A percentile compares a stretch with the other conserved stretches of the same genome.
Evolutionary conservation across 2,797 vertebrate genomes (phyloP).

Genomic region (Trichosurus vulpecula): DNA sequence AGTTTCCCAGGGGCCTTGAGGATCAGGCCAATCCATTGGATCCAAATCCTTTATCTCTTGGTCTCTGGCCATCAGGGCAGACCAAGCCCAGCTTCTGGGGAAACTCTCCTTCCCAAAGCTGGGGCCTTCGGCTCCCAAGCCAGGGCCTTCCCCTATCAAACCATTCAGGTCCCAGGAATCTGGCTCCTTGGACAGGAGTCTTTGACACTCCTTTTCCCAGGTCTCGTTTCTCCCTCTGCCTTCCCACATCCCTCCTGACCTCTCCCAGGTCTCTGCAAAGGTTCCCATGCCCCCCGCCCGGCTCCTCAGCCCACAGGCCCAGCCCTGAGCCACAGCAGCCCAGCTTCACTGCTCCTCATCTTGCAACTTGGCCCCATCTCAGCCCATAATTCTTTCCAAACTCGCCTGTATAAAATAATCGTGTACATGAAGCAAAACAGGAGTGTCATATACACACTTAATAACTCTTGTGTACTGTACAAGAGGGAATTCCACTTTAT

Average conservation of each 20-base stretch:
- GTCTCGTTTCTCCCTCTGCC: slow-evolving; percentile 62
- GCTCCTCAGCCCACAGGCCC: slow-evolving; percentile 76
- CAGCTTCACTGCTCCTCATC: slow-evolving; percentile 80
- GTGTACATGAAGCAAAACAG: slow-evolving; percentile 89
- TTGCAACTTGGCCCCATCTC: slow-evolving; percentile 83
- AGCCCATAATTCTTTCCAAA: slow-evolving; percentile 88
- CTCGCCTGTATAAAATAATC: slow-evolving; percentile 87
- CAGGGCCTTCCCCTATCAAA: not conserved
- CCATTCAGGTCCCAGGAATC: not conserved
- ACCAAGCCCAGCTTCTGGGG: slow-evolving; percentile 50
- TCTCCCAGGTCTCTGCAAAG: slow-evolving; percentile 51
- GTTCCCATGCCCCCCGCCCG: slow-evolving; percentile 79
- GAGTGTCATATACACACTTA: slow-evolving; percentile 87
- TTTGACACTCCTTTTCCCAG: slow-evolving; percentile 41
- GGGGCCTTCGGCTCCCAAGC: not conserved
- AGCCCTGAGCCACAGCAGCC: slow-evolving; percentile 62
- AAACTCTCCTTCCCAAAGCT: slow-evolving; percentile 31
- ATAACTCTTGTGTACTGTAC: slow-evolving; percentile 87
- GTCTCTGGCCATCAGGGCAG: slow-evolving; percentile 16
- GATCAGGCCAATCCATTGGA: not conserved
- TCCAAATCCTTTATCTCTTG: slow-evolving; percentile 55
- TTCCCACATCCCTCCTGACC: slow-evolving; percentile 60
- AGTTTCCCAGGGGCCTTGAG: slow-evolving; percentile 9
- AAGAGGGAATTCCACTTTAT: slow-evolving; percentile 86
- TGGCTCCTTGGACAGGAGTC: slow-evolving; percentile 65